Evolutionary conservation across 2,113 vertebrate genomes (phyloP).

Genomic region (Ailuropoda melanoleuca): DNA sequence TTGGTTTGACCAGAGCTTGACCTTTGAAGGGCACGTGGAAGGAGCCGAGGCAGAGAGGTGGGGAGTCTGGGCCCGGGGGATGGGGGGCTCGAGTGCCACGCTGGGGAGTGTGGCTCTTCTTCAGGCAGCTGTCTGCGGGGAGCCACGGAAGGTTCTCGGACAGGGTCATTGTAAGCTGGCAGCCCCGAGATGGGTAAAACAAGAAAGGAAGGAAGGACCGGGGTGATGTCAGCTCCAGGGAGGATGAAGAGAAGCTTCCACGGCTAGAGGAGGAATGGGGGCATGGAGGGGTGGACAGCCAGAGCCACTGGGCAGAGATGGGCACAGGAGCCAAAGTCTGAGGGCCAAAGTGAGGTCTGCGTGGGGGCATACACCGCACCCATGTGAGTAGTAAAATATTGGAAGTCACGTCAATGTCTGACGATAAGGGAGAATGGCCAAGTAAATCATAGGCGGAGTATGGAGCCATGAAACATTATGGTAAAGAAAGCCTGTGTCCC

Average conservation of each 20-base stretch:
- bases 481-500: neutral
- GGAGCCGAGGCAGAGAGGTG: neutral
- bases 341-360: neutral
- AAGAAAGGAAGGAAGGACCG: neutral
- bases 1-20: neutral
- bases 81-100: neutral
- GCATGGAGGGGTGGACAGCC: neutral
- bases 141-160: neutral
- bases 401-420: neutral
- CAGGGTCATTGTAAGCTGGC: neutral
- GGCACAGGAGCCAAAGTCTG: neutral
- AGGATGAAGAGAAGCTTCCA: neutral
- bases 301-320: neutral
- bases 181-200: neutral
- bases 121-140: neutral
- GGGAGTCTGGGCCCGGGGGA: neutral
- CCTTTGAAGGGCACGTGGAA: neutral
- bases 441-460: neutral
- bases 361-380: neutral
- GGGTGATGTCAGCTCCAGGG: too few relatives aligned
- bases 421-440: neutral
- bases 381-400: neutral
- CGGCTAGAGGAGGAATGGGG: neutral
- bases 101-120: neutral
- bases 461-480: accelerated